A percentile compares a stretch with the other conserved stretches of the same genome.
phyloP scores from a whole-genome alignment of 2,888 invertebrate genomes.

The Xanthia icteritia region DNA sequence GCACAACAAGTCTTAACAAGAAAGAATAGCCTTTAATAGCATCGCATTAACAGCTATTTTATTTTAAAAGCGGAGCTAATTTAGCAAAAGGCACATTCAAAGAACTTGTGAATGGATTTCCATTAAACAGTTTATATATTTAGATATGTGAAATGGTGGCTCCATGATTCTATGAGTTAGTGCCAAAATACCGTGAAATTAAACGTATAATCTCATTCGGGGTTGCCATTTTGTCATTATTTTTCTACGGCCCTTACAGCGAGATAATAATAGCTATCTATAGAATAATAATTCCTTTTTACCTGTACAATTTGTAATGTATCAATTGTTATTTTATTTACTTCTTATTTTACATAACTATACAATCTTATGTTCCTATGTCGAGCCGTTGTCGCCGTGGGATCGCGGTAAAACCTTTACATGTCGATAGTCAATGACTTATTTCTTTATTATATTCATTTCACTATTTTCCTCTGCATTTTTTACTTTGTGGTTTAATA shows the following conservation, averaged over 20 bases:
- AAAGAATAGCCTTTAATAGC: conserved; percentile 26
- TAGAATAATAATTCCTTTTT: conserved; percentile 69
- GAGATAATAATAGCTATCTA: conserved; percentile 62
- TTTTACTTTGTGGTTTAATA: conserved; percentile 6
- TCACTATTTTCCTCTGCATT: conserved; percentile 15
- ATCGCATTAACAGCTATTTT: conserved; percentile 27
- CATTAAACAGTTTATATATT: conserved; percentile 31
- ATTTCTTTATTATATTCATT: conserved; percentile 8
- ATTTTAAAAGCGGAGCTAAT: conserved; percentile 40
- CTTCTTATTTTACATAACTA: conserved; percentile 69
- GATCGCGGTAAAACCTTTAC: conserved; percentile 41
- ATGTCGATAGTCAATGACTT: conserved; percentile 45
- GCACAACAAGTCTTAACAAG: conserved; percentile 32
- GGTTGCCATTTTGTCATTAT: conserved; percentile 33
- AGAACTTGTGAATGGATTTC: conserved; percentile 40
- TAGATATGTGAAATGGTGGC: conserved; percentile 49
- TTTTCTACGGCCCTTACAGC: conserved; percentile 60
- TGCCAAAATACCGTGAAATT: conserved; percentile 9
- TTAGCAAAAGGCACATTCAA: conserved; percentile 65
- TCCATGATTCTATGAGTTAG: conserved; percentile 20
- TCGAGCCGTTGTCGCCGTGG: conserved; percentile 78
- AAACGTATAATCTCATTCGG: conserved; percentile 18
- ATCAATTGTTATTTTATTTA: conserved; percentile 62
- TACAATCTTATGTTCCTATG: conserved; percentile 73
- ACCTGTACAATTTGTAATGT: conserved; percentile 68